phyloP scores from a whole-genome alignment of 1,140 invertebrate species.

The Thaumetopoea pityocampa region DNA sequence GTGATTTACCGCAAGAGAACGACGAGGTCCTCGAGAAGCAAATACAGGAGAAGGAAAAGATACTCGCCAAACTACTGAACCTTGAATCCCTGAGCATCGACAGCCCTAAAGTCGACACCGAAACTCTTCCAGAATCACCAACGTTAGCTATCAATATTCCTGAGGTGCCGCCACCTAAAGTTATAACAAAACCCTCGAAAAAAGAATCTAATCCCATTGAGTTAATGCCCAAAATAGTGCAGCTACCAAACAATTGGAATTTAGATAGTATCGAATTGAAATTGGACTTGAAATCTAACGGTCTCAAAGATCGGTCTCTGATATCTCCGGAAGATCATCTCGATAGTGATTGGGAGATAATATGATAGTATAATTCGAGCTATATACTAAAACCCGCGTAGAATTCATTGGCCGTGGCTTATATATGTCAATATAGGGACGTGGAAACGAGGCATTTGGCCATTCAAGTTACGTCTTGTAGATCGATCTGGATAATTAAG shows the following conservation, averaged over 20 bases:
- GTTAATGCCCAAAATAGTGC: conserved; percentile 55
- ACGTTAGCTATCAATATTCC: not conserved
- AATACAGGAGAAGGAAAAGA: conserved; percentile 72
- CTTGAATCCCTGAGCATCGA: conserved; percentile 64
- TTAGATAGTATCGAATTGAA: conserved; percentile 57
- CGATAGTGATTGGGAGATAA: conserved; percentile 64
- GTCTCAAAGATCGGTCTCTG: conserved; percentile 30
- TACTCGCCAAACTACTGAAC: conserved; percentile 68
- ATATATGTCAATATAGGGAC: too few relatives aligned
- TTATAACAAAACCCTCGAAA: conserved; percentile 20
- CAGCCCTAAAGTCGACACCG: conserved; percentile 9
- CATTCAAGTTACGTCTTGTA: too few relatives aligned
- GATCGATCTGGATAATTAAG: too few relatives aligned
- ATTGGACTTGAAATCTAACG: conserved; percentile 44
- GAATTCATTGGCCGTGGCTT: too few relatives aligned
- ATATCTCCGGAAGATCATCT: conserved; percentile 54
- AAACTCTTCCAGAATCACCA: not conserved
- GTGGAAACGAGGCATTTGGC: too few relatives aligned
- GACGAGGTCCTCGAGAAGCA: conserved; percentile 62
- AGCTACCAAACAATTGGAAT: conserved; percentile 67
- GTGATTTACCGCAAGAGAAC: conserved; percentile 36
- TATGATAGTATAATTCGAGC: conserved; percentile 37
- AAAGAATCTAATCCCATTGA: conserved; percentile 35
- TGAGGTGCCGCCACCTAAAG: too few relatives aligned
- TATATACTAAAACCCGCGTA: too few relatives aligned